Percentiles rank a stretch among this genome's conserved stretches.
These are phyloP conservation scores for Rhyacophila evoluta DNA, from an alignment of 2,888 invertebrate genomes.

Conservation along the genomic window DNA sequence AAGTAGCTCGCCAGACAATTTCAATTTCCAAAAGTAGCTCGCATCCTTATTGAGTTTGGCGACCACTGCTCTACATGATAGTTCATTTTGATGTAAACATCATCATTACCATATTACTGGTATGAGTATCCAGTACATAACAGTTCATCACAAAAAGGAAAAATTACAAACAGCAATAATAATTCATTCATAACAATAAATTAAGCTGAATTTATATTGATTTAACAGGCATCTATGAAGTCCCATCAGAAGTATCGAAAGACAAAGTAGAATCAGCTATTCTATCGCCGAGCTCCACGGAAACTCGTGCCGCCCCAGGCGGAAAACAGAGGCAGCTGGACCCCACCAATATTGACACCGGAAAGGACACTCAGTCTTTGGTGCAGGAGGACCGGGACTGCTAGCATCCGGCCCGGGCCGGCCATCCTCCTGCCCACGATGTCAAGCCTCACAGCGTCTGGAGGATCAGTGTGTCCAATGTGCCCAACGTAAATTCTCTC, in stretches of 20 bases:
- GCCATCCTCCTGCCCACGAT: not conserved
- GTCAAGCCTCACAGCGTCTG: slow-evolving; percentile 40
- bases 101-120: no score
- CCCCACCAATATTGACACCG: slow-evolving; percentile 85
- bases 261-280: slow-evolving; percentile 80
- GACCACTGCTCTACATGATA: no score
- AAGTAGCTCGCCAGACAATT: no score
- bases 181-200: not conserved
- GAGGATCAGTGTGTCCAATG: slow-evolving; percentile 53
- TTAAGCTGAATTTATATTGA: slow-evolving; percentile 10
- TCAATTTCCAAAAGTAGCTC: no score
- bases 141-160: no score
- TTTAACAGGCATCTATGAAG: slow-evolving; percentile 80
- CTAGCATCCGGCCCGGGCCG: slow-evolving; percentile 57
- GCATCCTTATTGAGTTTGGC: no score
- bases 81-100: no score
- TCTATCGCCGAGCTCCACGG: slow-evolving; percentile 83
- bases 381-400: slow-evolving; percentile 86
- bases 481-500: slow-evolving; percentile 49
- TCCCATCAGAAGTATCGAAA: slow-evolving; percentile 79
- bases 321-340: slow-evolving; percentile 81
- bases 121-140: no score
- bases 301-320: slow-evolving; percentile 81
- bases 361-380: slow-evolving; percentile 91
- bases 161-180: no score